These are phyloP conservation scores for Smutsia temminckii DNA, from an alignment of 2,797 vertebrate genomes.

Conservation along the genomic window DNA sequence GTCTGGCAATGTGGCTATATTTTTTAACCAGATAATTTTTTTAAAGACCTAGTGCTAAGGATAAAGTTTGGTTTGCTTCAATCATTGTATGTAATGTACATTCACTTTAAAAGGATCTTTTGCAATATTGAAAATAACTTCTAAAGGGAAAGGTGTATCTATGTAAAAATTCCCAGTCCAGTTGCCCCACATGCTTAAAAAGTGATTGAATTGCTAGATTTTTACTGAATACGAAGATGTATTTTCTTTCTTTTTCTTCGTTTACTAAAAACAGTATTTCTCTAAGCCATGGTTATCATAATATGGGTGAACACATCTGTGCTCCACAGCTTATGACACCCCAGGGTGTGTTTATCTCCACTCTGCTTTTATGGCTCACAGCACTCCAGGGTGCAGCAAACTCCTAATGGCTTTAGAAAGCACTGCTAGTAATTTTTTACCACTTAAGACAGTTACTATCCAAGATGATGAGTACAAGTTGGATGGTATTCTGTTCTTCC, in stretches of 20 bases:
- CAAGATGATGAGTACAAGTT: slow-evolving; percentile 50
- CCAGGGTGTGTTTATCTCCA: slow-evolving; percentile 76
- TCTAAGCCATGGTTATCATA: slow-evolving; percentile 72
- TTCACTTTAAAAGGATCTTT: not conserved
- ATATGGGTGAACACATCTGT: slow-evolving; percentile 80
- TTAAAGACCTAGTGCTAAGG: slow-evolving; percentile 28
- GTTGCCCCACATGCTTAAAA: slow-evolving; percentile 30
- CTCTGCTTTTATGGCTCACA: slow-evolving; percentile 74
- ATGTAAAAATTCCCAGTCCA: slow-evolving; percentile 58
- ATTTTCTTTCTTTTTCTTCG: slow-evolving; percentile 58
- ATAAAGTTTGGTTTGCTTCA: slow-evolving; percentile 9
- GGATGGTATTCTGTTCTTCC: slow-evolving; percentile 55
- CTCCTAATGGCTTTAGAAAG: slow-evolving; percentile 73
- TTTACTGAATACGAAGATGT: slow-evolving; percentile 62
- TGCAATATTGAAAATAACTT: slow-evolving; percentile 20
- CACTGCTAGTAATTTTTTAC: slow-evolving; percentile 70
- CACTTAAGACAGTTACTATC: slow-evolving; percentile 80
- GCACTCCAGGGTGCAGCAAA: slow-evolving; percentile 58
- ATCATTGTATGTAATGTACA: not conserved
- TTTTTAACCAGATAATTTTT: not conserved
- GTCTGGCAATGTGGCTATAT: not conserved
- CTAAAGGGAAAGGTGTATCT: slow-evolving; percentile 29
- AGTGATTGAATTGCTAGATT: slow-evolving; percentile 40
- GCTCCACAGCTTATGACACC: slow-evolving; percentile 68
- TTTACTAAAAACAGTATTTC: slow-evolving; percentile 70